Base-by-base conservation (phyloP, 2,113 vertebrate genomes). In the Zosterops borbonicus region DNA sequence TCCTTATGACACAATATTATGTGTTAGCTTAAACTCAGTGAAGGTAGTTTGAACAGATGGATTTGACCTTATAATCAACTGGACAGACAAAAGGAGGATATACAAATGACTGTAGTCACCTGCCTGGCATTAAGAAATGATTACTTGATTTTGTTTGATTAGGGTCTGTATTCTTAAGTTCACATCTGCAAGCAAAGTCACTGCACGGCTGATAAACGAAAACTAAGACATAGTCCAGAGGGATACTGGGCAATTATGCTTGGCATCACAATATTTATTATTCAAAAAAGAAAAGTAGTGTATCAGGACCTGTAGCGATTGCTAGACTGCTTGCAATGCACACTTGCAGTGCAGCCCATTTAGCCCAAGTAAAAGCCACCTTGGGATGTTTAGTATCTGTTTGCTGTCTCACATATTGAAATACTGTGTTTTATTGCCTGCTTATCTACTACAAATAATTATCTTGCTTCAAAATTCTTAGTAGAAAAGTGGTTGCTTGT, bases 231-330 rank as follows among this genome's bases (percentile, higher is more conserved):
- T 31, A 37, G 4, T 50, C 7, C 28, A 41, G 53, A 28, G 19
- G 3, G 80, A 4, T 24, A 44, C 9, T 50, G 17, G 39, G 7
- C 28, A 71, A 50, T 6, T 64, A 20, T 24, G 7, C 16, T 44
- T 49, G 19, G 37, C 5, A 20, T 76, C 68, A 13, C 9, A 53
- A 5, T 37, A 76, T 39, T 31, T 60, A 37, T 23, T n/a, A 5
- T 9, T 70, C 55, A 69, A 27, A 80, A 76, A 60, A n/a, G 35
- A 76, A 44, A 87, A 14, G 12, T 5, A n/a, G 9, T 11, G 9
- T 44, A 10, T 24, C 41, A 58, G 50, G 83, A 84, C 53, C 9
- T 1, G 3, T 46, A 31, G 12, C 0, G 0, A 52, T 52, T 83
- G 12, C n/a, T 44, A 13, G 44, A 19, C 31, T 59, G 12, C 44